Base-by-base conservation (phyloP, 30 jellyfish, hydroid and myxozoan species). In the Aurelia coerulea region DNA sequence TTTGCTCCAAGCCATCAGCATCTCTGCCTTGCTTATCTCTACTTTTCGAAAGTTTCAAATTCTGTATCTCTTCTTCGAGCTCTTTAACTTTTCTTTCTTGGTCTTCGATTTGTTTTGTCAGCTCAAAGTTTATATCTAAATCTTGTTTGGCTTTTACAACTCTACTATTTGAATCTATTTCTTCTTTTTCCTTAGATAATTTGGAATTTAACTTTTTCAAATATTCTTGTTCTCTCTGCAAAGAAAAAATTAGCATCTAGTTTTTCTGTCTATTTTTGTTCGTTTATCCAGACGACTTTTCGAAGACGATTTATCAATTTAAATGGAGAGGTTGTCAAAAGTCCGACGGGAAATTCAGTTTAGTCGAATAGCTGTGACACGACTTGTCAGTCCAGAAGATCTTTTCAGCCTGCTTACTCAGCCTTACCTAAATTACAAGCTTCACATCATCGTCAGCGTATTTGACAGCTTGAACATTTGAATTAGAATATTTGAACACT, bases 171-270 rank as follows among this genome's bases (percentile, higher is more conserved):
- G 88, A 42, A 15, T 58, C 62, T 51, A 67, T 19, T 32, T 90
- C 84, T 6, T 80, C 87, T 56, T 88, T 80, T 51, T 76, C 80
- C 37, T 81, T 80, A 3, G 89, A 73, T 51, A 94, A 78, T 41
- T 87, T 79, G 12, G 50, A 49, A 67, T 83, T 94, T 50, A 89
- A 73, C 10, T 72, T 90, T 56, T 94, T 94, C 62, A 94, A 76
- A 35, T 77, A 66, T 51, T 80, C 91, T 85, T 94, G 99, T 39
- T 94, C 99, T 42, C 96, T 74, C 98, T 92, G 65, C 17, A 81
- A 49, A 65, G 70, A 56, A 68, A 52, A 6, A 59, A 31, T 10
- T 46, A 0, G 11, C 10, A 16, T 0, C 51, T 39, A 39, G 51
- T 3, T 0, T 2, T 2, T 39, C 6, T 39, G 10, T 39, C 10